Evolutionary conservation across 2,888 invertebrate genomes (phyloP), one percentile per base, ranked within the genome.

Genomic region (Ryuthela nishihirai): DNA sequence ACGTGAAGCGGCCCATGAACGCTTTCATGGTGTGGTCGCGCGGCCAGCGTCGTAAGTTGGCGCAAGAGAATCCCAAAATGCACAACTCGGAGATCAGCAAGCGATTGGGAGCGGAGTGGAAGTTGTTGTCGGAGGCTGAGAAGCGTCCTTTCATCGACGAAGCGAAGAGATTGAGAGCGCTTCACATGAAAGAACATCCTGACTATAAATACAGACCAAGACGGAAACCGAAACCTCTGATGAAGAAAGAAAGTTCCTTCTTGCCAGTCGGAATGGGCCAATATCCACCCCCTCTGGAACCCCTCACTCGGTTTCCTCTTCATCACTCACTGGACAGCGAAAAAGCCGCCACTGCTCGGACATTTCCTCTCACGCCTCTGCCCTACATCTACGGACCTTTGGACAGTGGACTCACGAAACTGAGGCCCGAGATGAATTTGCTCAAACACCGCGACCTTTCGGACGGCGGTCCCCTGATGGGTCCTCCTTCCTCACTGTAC

Each of bases 11-110:
- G 18, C 95, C 95, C 2, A 95, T 97, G 95, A 95, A 95, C 77
- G 94, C 95, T 0, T 95, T 95, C 77, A 95, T 95, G 93, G 94
- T 98, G 64, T 99, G 98, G 98, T 95, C 95, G 39, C 80, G 98
- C 7, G 98, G 97, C 0, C 97, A 98, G 73, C 81, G 98, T 50
- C 82, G 98, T 71, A 98, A 98, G 79, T 98, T 98, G 94, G 98
- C 98, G 1, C 94, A 93, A 64, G 97, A 98, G 69, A 97, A 98
- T 73, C 97, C 97, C 0, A 98, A 98, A 79, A 98, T 98, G 97
- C 97, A 98, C 78, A 98, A 98, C 72, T 94, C 93, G 0, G 98
- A 99, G 78, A 98, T 98, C 70, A 91, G 90, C 18, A 98, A 98
- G 76, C 82, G 97, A 47, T 81, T 99, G 59, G 98, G 98, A 20